A percentile compares a stretch with the other conserved stretches of the same genome.
These are phyloP conservation scores for Microplitis mediator DNA, from an alignment of 1,140 invertebrate species.

Conservation along the genomic window DNA sequence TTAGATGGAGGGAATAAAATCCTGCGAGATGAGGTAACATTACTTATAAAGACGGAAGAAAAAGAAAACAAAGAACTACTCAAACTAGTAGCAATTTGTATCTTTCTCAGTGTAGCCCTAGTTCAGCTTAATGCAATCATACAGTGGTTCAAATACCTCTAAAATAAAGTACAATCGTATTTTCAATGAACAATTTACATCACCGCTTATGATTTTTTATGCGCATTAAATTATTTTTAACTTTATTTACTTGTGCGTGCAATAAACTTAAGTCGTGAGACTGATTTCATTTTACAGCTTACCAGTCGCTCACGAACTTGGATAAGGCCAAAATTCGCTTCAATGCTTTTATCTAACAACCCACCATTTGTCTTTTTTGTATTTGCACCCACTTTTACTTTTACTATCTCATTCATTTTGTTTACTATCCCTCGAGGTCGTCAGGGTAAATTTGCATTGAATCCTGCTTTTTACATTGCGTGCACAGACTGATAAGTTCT, in stretches of 20 bases:
- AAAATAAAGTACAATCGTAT: not conserved
- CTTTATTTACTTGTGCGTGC: conserved; percentile 13
- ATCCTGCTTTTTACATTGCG: conserved; percentile 38
- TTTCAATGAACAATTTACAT: not conserved
- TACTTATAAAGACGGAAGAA: conserved; percentile 14
- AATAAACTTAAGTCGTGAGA: conserved; percentile 30
- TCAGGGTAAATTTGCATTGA: conserved; percentile 42
- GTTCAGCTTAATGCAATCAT: conserved; percentile 33
- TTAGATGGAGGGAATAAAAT: conserved; percentile 1
- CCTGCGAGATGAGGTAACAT: conserved; percentile 17
- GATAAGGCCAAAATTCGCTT: conserved; percentile 24
- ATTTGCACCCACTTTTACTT: conserved; percentile 18
- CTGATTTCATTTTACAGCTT: conserved; percentile 43
- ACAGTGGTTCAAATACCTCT: conserved; percentile 10
- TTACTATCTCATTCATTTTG: not conserved
- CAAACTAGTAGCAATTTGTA: conserved; percentile 36
- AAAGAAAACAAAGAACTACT: conserved; percentile 7
- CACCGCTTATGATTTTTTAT: not conserved
- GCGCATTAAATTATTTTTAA: not conserved
- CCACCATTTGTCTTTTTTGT: conserved; percentile 21
- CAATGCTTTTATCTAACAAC: conserved; percentile 29
- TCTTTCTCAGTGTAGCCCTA: not conserved
- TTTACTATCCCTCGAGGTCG: conserved; percentile 11
- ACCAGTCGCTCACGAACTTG: conserved; percentile 28
- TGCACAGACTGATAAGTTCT: conserved; percentile 45